Evolutionary conservation across 2,888 invertebrate species (phyloP), one percentile per base, ranked within the genome.

Genomic region (Leptarthrus brevirostris): DNA sequence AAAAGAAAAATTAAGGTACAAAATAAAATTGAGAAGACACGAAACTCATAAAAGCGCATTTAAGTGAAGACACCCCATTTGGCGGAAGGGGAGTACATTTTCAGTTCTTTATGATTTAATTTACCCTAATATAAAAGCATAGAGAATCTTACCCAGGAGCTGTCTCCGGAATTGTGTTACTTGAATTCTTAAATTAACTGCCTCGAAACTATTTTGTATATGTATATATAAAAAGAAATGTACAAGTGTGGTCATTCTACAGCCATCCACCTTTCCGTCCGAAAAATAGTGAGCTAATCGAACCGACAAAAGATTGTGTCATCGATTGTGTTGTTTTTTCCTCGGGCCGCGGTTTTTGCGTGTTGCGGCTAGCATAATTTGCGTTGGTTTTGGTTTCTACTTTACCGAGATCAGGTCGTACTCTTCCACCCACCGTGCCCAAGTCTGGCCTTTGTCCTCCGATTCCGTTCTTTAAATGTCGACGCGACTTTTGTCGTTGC

Each of bases 261-360:
- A 94, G 89, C 79, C 94, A 87, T 70, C 94, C 95, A 66, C 95
- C 95, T 81, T 95, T 95, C 76, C 95, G 88, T 40, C 94, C 94
- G 84, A 95, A 95, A 66, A 94, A 86, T 79, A 93, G 86, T 74
- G 92, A 90, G 85, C 93, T 92, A 77, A 93, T 89, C 53, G 93
- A 92, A 74, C 94, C 94, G 36, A 94, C 87, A 66, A 91, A 87
- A 4, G 87, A 84, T 76, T 87, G 87, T 61, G 87, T 82, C 52
- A 78, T 72, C 16, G 78, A 75, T 64, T 78, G 77, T 2, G 66
- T 47, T 16, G 58, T 14, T 12, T 53, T 56, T 18, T 66, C 66
- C 2, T 75, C 75, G 0, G 24, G 3, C 10, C 73, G 74, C 2
- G 52, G 30, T 66, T 66, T 53, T 14, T 73, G 80, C 4, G 79